Percentiles rank a stretch among this genome's conserved stretches.
These are phyloP conservation scores for Mimumesa dahlbomi DNA, from an alignment of 2,888 invertebrate species.

Conservation along the genomic window DNA sequence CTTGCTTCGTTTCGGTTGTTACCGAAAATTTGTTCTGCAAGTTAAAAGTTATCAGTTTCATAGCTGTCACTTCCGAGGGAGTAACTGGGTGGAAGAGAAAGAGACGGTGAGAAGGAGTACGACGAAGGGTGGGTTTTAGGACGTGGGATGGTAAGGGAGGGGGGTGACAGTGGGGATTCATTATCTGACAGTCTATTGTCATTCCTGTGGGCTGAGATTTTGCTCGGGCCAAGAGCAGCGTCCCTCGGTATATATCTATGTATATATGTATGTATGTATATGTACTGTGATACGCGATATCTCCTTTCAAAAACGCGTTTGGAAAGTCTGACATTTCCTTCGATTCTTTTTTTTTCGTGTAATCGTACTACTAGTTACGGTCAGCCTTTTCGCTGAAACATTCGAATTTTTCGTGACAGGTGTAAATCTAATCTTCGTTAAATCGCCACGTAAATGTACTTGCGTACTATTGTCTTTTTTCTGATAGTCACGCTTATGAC, in stretches of 20 bases:
- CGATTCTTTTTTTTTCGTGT: constrained; percentile 15
- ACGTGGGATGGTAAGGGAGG: constrained; percentile 59
- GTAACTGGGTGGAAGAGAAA: constrained; percentile 7
- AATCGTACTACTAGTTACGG: constrained; percentile 12
- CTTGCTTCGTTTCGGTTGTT: constrained; percentile 1
- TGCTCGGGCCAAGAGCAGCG: constrained; percentile 65
- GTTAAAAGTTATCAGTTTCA: constrained; percentile 49
- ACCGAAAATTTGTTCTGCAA: constrained; percentile 44
- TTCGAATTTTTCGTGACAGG: not conserved
- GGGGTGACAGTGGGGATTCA: constrained; percentile 74
- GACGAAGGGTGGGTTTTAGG: constrained; percentile 70
- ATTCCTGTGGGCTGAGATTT: constrained; percentile 76
- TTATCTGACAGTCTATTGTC: constrained; percentile 78
- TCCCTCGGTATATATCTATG: constrained; percentile 43
- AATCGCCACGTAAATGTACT: too few species aligned
- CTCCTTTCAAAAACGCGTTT: constrained; percentile 53
- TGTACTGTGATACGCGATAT: constrained; percentile 54
- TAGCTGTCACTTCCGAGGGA: constrained; percentile 50
- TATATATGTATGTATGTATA: constrained; percentile 24
- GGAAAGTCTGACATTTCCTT: constrained; percentile 47
- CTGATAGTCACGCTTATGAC: too few species aligned
- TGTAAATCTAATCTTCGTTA: not conserved
- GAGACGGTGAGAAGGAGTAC: constrained; percentile 35
- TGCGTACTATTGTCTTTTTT: too few species aligned
- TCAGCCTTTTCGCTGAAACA: not conserved